These are phyloP conservation scores for Morinoia aosen DNA, from an alignment of 2,888 invertebrate species.

Conservation along the genomic window DNA sequence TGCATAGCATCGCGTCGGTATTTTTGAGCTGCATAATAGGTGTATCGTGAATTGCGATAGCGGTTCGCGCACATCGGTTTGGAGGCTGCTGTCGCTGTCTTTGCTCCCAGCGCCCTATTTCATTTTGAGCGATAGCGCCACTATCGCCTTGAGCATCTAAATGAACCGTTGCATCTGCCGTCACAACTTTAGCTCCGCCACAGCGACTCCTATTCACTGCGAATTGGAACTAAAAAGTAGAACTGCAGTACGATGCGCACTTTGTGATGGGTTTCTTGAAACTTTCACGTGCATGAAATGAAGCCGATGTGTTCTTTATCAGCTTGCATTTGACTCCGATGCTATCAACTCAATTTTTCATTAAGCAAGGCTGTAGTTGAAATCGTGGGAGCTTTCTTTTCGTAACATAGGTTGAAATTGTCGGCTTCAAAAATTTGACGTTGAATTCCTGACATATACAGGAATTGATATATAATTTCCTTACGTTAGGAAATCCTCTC, in stretches of 20 bases:
- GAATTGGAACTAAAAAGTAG: not conserved
- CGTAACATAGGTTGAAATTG: not conserved
- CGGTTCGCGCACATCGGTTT: not conserved
- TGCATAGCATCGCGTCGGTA: not conserved
- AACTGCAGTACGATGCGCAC: not conserved
- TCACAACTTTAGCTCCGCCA: not conserved
- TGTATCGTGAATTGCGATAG: not conserved
- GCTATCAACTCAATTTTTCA: not conserved
- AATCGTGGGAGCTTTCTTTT: not conserved
- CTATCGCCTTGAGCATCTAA: conserved; percentile 47
- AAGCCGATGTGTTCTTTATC: not conserved
- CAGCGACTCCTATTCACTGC: not conserved
- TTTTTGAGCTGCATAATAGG: not conserved
- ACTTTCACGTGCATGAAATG: not conserved
- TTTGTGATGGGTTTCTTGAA: not conserved
- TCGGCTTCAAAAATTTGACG: not conserved
- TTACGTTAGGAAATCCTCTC: not conserved
- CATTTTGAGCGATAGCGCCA: conserved; percentile 41
- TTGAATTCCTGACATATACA: not conserved
- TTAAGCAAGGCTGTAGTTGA: not conserved
- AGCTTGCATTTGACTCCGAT: not conserved
- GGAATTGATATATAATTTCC: not conserved
- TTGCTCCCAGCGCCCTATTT: conserved; percentile 1
- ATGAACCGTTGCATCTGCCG: conserved; percentile 44
- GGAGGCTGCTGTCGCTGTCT: not conserved